These are phyloP conservation scores for Neomicropteryx cornuta DNA, from an alignment of 1,140 invertebrate species.

Conservation along the genomic window DNA sequence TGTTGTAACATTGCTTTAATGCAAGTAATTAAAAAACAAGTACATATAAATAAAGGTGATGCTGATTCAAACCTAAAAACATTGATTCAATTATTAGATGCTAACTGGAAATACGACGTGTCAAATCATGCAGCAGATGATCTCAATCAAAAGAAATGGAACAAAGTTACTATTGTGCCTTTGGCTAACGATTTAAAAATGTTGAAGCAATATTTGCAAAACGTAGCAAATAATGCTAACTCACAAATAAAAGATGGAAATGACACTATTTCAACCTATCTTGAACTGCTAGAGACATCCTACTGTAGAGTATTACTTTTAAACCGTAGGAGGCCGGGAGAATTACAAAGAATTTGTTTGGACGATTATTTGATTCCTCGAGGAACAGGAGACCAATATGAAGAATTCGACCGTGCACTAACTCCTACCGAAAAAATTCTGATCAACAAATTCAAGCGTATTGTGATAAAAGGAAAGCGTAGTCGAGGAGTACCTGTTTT, in stretches of 20 bases:
- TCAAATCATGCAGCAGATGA: constrained; percentile 16
- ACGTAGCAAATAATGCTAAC: constrained; percentile 9
- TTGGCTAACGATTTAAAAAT: constrained; percentile 24
- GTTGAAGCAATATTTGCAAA: constrained; percentile 18
- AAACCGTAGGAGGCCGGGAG: constrained; percentile 17
- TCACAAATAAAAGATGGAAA: constrained; percentile 7
- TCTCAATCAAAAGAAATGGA: constrained; percentile 21
- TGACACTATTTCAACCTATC: constrained; percentile 13
- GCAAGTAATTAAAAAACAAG: background rate
- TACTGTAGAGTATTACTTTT: constrained; percentile 17
- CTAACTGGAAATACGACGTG: constrained; percentile 15
- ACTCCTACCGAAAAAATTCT: constrained; percentile 13
- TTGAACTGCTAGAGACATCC: constrained; percentile 14
- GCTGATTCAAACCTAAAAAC: constrained; percentile 13
- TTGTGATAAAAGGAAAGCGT: constrained; percentile 16
- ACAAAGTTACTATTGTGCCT: constrained; percentile 23
- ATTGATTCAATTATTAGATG: constrained; percentile 13
- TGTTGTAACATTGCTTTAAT: constrained; percentile 15
- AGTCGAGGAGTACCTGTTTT: constrained; percentile 14
- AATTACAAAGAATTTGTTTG: constrained; percentile 13
- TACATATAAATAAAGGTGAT: constrained; percentile 3
- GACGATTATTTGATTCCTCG: constrained; percentile 3
- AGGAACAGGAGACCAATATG: constrained; percentile 7
- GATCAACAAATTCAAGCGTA: constrained; percentile 13
- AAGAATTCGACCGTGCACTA: constrained; percentile 12